Evolutionary conservation across 2,888 invertebrate species (phyloP), one percentile per base, ranked within the genome.

Genomic region (Boloria selene): DNA sequence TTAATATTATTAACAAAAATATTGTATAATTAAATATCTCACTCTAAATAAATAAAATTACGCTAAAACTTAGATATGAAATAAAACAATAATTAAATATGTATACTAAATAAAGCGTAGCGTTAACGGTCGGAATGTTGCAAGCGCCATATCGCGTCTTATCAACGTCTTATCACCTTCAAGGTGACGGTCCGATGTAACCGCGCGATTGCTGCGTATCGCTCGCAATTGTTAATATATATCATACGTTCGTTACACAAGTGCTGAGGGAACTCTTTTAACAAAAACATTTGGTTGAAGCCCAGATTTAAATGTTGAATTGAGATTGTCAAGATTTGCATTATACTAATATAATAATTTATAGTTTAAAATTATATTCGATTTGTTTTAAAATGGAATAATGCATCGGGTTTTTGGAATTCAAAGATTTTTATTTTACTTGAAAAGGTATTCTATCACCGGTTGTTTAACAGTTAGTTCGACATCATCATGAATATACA

Each of bases 121-220:
- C 67, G 72, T 68, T 64, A 55, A 64, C 59, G 66, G 67, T 67
- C 67, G 64, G 73, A 72, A 69, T 75, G 76, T 74, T 65, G 76
- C 74, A 77, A 74, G 73, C 70, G 72, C 69, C 62, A 70, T 80
- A 81, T 83, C 82, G 79, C 72, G 72, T 72, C 79, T 86, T 86
- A 87, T 84, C 85, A 83, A 73, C 75, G 80, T 87, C 70, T 72
- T 90, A 91, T 91, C 91, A 87, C 61, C 81, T 80, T 85, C 91
- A 91, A 91, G 91, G 91, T 90, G 88, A 91, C 87, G 83, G 82
- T 75, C 77, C 84, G 81, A 83, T 86, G 87, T 85, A 85, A 83
- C 82, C 71, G 73, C 77, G 76, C 79, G 87, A 87, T 88, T 85
- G 87, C 86, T 79, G 80, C 82, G 82, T 85, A 86, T 77, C 78